Percentiles rank a stretch among this genome's conserved stretches.
Conservation (phyloP, 2,888 invertebrate species). For the Diarsia brunnea region DNA sequence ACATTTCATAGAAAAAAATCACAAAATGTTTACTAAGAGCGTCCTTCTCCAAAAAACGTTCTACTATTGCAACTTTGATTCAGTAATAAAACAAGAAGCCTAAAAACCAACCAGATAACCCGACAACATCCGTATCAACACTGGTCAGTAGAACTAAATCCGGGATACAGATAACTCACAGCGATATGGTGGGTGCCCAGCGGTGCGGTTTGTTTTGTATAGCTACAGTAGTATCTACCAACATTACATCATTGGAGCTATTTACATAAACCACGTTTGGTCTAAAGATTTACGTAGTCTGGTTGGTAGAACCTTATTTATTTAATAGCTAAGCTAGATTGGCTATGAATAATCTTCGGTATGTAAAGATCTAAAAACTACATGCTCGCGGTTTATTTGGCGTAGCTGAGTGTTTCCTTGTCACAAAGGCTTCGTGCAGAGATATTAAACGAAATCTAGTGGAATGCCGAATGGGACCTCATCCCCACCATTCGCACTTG, state of each 20-base stretch:
- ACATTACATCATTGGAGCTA: conserved; percentile 8
- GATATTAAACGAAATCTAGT: too few relatives aligned
- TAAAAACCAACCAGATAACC: conserved; percentile 10
- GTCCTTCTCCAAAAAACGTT: too few relatives aligned
- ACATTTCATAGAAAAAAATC: too few relatives aligned
- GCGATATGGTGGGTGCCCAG: conserved; percentile 16
- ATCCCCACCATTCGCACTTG: too few relatives aligned
- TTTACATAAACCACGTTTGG: conserved; percentile 23
- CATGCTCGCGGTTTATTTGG: not conserved
- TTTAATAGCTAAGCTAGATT: not conserved
- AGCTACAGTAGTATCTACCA: not conserved
- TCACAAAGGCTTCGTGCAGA: not conserved
- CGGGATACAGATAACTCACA: conserved; percentile 49
- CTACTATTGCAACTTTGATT: not conserved
- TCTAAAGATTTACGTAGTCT: conserved; percentile 14
- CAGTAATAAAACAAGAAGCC: not conserved
- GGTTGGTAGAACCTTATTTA: conserved; percentile 2
- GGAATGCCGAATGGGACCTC: too few relatives aligned
- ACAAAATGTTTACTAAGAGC: too few relatives aligned
- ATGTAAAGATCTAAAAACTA: not conserved
- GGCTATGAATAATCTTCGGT: not conserved
- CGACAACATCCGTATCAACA: not conserved
- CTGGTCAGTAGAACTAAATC: conserved; percentile 28
- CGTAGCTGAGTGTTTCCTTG: not conserved
- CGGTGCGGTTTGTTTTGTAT: not conserved